Conservation (phyloP, 2,113 vertebrate species). For the Oxyura jamaicensis region DNA sequence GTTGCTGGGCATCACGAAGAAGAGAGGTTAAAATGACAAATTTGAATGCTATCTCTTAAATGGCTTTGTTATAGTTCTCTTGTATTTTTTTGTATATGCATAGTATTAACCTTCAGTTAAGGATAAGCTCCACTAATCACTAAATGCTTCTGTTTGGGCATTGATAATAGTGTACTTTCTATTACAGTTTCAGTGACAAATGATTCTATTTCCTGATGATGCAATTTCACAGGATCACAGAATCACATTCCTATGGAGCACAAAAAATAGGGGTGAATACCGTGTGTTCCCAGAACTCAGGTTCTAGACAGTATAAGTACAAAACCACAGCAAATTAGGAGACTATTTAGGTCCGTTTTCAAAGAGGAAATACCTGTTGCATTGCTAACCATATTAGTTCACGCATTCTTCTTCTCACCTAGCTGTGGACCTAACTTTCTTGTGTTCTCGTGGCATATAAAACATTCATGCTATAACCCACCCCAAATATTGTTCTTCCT, state of each 20-base stretch:
- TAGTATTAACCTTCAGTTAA: neutral
- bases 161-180: neutral
- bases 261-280: neutral
- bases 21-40: slow-evolving; percentile 83
- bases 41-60: neutral
- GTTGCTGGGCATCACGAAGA: slow-evolving; percentile 92
- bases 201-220: slow-evolving; percentile 1
- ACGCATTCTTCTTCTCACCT: neutral
- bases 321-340: neutral
- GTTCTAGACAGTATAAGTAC: neutral
- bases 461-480: neutral
- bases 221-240: neutral
- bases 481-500: neutral
- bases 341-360: neutral
- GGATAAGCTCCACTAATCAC: slow-evolving; percentile 10
- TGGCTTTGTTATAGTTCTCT: neutral
- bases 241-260: neutral
- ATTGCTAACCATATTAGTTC: neutral
- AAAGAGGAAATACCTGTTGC: neutral
- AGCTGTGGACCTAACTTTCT: neutral
- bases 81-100: neutral
- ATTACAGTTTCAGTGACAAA: neutral
- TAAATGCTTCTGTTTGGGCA: neutral
- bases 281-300: neutral
- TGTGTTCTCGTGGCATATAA: neutral